These are phyloP conservation scores for Mastigias papua DNA, from an alignment of 30 jellyfish, hydroid and myxozoan genomes.

Conservation along the genomic window DNA sequence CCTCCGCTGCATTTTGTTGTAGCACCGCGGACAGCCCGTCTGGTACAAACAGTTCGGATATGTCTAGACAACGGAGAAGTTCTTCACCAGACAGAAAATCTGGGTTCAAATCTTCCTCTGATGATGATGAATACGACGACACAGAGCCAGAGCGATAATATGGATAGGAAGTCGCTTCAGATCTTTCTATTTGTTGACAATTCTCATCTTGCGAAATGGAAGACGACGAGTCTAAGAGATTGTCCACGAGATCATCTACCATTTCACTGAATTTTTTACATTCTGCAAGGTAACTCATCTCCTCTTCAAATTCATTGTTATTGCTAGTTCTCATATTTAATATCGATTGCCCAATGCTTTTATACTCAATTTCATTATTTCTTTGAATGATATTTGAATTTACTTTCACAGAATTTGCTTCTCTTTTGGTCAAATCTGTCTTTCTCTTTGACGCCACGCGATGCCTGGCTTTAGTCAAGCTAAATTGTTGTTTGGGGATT, in stretches of 20 bases:
- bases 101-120: constrained; percentile 73
- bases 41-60: constrained; percentile 90
- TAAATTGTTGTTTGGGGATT: constrained; percentile 44
- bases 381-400: neutral
- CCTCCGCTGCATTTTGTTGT: neutral
- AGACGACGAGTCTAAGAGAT: constrained; percentile 63
- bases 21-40: constrained; percentile 27
- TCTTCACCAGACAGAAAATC: constrained; percentile 98
- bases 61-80: constrained; percentile 79
- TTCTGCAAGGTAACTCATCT: constrained; percentile 62
- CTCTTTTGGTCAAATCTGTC: neutral
- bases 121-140: constrained; percentile 66
- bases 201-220: neutral
- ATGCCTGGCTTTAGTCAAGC: constrained; percentile 51
- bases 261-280: constrained; percentile 47
- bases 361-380: neutral
- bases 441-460: neutral
- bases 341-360: neutral
- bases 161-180: constrained; percentile 2
- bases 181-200: neutral
- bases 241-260: constrained; percentile 82
- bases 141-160: constrained; percentile 71
- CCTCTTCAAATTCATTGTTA: constrained; percentile 16
- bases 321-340: neutral
- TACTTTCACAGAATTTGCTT: neutral